Percentiles rank a stretch among this genome's conserved stretches.
Evolutionary conservation across 2,888 invertebrate genomes (phyloP).

Genomic region (Euclidia mi): DNA sequence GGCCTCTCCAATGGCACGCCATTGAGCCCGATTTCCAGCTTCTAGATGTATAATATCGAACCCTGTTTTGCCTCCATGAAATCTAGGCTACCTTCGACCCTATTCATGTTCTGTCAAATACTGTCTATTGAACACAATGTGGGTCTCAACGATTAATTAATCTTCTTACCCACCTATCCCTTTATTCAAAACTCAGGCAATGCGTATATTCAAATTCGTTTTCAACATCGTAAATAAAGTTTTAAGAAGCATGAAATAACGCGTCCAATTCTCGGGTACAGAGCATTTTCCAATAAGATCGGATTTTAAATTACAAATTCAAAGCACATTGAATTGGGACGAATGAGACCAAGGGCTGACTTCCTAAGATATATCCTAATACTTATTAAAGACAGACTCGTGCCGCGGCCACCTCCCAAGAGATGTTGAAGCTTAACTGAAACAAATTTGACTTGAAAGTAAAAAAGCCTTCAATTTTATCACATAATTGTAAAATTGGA

Average conservation of each 20-base stretch:
- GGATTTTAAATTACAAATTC: slow-evolving; percentile 56
- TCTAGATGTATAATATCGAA: no score
- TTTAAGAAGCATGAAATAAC: slow-evolving; percentile 10
- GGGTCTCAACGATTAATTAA: no score
- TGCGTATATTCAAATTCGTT: neutral
- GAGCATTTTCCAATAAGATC: slow-evolving; percentile 15
- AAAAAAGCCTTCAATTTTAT: slow-evolving; percentile 77
- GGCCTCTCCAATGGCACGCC: no score
- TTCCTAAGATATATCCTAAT: slow-evolving; percentile 61
- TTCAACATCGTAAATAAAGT: slow-evolving; percentile 3
- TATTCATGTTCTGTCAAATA: no score
- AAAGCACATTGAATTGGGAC: slow-evolving; percentile 53
- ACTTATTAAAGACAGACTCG: slow-evolving; percentile 61
- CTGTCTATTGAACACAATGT: no score
- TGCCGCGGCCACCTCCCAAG: slow-evolving; percentile 54
- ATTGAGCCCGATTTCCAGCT: no score
- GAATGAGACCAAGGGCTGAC: slow-evolving; percentile 55
- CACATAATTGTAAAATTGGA: slow-evolving; percentile 73
- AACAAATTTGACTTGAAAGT: slow-evolving; percentile 74
- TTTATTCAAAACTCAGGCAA: no score
- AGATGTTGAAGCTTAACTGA: slow-evolving; percentile 71
- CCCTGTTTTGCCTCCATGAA: no score
- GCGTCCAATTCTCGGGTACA: slow-evolving; percentile 8
- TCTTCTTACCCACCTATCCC: no score
- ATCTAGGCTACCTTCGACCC: no score